Conservation (phyloP, 2,888 invertebrate genomes). For the Cantharis rustica region DNA sequence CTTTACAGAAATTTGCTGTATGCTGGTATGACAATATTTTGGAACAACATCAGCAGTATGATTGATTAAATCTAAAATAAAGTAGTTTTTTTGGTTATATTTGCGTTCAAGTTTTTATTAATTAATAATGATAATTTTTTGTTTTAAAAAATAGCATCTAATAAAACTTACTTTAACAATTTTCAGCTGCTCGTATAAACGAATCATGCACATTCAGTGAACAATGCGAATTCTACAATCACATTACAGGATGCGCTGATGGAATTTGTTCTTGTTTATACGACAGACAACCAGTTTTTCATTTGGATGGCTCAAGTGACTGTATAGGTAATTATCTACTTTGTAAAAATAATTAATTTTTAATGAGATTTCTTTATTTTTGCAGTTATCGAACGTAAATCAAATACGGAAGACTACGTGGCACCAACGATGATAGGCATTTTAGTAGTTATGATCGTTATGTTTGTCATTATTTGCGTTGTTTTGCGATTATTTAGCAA, state of each 20-base stretch:
- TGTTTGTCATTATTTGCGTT: conserved; percentile 93
- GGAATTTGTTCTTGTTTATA: conserved; percentile 78
- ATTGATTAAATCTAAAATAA: background rate
- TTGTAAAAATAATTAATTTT: background rate
- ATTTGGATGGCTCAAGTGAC: conserved; percentile 71
- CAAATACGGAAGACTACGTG: conserved; percentile 69
- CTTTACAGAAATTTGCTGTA: background rate
- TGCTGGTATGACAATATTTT: background rate
- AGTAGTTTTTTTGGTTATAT: background rate
- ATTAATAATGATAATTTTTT: too few species aligned
- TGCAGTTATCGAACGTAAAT: conserved; percentile 63
- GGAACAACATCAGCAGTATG: background rate
- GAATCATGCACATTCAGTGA: conserved; percentile 83
- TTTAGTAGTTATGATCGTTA: conserved; percentile 86
- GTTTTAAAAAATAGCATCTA: background rate
- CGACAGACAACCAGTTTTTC: conserved; percentile 74
- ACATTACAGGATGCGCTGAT: conserved; percentile 80
- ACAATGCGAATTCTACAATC: conserved; percentile 77
- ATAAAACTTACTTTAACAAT: background rate
- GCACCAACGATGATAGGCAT: conserved; percentile 92
- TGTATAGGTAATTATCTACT: conserved; percentile 71
- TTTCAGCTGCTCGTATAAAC: conserved; percentile 78
- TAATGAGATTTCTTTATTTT: conserved; percentile 34
- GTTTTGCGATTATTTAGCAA: conserved; percentile 90
- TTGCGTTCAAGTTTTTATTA: too few species aligned